A percentile compares a stretch with the other conserved stretches of the same genome.
Evolutionary conservation across 2,113 vertebrate species (phyloP).

Genomic region (Catharus bicknelli): DNA sequence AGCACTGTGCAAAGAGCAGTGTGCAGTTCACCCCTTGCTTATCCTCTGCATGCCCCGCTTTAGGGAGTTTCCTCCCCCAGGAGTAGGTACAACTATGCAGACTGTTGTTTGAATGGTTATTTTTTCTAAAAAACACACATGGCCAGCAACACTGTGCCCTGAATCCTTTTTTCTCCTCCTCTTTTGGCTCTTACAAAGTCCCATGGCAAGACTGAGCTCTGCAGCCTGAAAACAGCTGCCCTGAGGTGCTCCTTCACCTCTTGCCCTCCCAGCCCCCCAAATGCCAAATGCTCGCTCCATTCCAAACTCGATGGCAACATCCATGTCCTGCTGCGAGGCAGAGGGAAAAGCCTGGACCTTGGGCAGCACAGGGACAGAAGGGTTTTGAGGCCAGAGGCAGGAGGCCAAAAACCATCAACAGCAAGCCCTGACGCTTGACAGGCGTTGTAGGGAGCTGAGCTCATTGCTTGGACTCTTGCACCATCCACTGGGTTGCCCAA

Average conservation of each 20-base stretch:
- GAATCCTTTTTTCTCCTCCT: neutral
- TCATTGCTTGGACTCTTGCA: neutral
- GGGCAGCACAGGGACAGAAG: fast-evolving
- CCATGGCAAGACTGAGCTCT: neutral
- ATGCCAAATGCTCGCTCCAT: fast-evolving
- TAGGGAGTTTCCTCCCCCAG: neutral
- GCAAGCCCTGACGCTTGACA: neutral
- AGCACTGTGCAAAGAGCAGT: neutral
- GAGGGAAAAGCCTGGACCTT: neutral
- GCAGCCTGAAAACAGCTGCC: neutral
- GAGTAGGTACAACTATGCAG: fast-evolving
- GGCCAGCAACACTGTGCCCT: fast-evolving
- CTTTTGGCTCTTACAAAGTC: neutral
- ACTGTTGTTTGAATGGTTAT: neutral
- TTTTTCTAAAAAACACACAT: neutral
- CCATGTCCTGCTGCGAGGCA: neutral
- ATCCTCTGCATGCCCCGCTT: neutral
- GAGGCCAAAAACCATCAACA: neutral
- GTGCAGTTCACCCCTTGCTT: neutral
- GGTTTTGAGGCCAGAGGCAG: neutral
- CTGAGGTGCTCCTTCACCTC: neutral
- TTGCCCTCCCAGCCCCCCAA: fast-evolving
- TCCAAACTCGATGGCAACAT: neutral
- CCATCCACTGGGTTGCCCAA: neutral
- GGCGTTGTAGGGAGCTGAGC: neutral